A percentile compares a stretch with the other conserved stretches of the same genome.
Conservation (phyloP, 1,140 invertebrate genomes). For the Drosophila grimshawi region DNA sequence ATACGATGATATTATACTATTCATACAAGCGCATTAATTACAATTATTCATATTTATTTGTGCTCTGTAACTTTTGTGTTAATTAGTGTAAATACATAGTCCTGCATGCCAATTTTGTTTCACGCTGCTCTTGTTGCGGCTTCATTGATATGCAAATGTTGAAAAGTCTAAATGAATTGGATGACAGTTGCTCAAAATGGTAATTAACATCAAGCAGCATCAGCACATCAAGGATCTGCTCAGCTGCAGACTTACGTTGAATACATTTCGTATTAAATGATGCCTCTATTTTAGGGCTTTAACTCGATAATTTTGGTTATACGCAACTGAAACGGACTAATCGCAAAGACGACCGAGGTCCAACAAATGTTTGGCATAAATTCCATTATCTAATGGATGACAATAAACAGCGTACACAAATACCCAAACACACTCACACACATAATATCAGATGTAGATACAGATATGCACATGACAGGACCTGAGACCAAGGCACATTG, state of each 20-base stretch:
- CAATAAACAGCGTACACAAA: slow-evolving; percentile 62
- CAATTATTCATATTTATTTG: slow-evolving; percentile 63
- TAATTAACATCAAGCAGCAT: slow-evolving; percentile 16
- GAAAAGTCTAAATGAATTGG: slow-evolving; percentile 33
- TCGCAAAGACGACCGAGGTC: slow-evolving; percentile 18
- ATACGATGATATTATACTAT: slow-evolving; percentile 18
- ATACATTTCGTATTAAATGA: slow-evolving; percentile 27
- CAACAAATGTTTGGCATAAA: slow-evolving; percentile 67
- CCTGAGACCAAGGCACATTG: slow-evolving; percentile 55
- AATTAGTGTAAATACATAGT: slow-evolving; percentile 61
- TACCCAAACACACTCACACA: slow-evolving; percentile 13
- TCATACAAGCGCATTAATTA: slow-evolving; percentile 55
- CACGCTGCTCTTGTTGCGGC: neutral
- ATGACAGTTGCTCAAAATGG: slow-evolving; percentile 42
- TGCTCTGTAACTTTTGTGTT: slow-evolving; percentile 58
- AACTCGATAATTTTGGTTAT: slow-evolving; percentile 13
- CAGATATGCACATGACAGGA: slow-evolving; percentile 66
- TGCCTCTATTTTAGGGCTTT: slow-evolving; percentile 16
- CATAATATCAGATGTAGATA: slow-evolving; percentile 49
- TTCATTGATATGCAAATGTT: slow-evolving; percentile 42
- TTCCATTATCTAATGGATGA: slow-evolving; percentile 79
- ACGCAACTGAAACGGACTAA: slow-evolving; percentile 1
- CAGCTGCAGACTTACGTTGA: slow-evolving; percentile 1
- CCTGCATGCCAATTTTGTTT: slow-evolving; percentile 21
- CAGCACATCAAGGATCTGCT: neutral